Conservation (phyloP, 2,113 vertebrate genomes). For the Chlorodrepanis virens region DNA sequence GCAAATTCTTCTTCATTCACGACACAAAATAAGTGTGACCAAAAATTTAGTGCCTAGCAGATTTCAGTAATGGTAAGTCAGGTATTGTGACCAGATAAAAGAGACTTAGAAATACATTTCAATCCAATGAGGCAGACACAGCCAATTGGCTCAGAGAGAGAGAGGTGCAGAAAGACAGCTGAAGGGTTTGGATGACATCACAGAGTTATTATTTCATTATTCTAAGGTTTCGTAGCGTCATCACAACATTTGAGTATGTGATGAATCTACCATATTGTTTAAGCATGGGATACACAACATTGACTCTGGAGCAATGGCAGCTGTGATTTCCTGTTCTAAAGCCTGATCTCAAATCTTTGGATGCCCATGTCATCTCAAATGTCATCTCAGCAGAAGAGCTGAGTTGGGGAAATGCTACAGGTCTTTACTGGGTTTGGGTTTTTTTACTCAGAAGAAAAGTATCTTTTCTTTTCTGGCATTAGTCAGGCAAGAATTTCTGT, state of each 20-base stretch:
- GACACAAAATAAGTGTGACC: not conserved
- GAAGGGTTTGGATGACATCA: not conserved
- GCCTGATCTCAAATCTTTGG: not conserved
- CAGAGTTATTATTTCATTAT: not conserved
- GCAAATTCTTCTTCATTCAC: not conserved
- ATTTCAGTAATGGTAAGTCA: not conserved
- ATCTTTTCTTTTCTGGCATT: not conserved
- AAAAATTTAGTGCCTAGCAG: not conserved
- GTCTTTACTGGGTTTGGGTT: not conserved
- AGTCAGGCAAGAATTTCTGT: not conserved
- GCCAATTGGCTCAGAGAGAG: not conserved
- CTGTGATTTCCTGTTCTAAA: not conserved
- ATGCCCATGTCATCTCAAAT: not conserved
- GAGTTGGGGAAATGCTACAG: fast-evolving
- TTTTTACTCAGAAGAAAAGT: not conserved
- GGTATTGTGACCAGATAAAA: not conserved
- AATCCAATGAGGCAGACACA: not conserved
- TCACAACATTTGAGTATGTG: not conserved
- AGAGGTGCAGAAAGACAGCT: not conserved
- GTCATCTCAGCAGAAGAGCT: not conserved
- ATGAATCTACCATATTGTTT: not conserved
- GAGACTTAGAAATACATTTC: not conserved
- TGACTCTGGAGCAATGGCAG: not conserved
- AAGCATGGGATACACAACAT: not conserved
- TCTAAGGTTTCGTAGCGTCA: not conserved